These are phyloP conservation scores for Rhinogobius similis DNA, from an alignment of 2,113 vertebrate genomes.

Conservation along the genomic window DNA sequence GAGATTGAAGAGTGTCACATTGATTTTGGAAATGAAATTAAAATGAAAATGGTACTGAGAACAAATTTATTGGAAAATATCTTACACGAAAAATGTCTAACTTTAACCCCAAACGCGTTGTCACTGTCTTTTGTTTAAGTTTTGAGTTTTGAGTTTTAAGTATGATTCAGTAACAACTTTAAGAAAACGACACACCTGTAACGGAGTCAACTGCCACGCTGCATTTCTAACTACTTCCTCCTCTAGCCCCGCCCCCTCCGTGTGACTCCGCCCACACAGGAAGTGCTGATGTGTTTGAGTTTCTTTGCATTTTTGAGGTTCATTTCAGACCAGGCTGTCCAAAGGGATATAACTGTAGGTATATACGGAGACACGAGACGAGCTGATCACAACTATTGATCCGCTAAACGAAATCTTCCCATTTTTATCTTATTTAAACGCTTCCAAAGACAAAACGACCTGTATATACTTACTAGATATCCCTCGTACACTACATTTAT, in stretches of 20 bases:
- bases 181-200: no score
- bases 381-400: conserved; percentile 23
- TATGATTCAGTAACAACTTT: no score
- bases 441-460: conserved; percentile 67
- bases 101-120: no score
- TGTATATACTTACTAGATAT: conserved; percentile 61
- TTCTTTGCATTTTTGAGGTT: conserved; percentile 33
- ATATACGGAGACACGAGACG: conserved; percentile 39
- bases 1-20: no score
- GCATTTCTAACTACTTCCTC: background rate
- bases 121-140: no score
- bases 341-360: conserved; percentile 68
- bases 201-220: background rate
- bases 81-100: no score
- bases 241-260: conserved; percentile 9
- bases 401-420: conserved; percentile 25
- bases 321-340: conserved; percentile 37
- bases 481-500: conserved; percentile 69
- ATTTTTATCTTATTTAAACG: conserved; percentile 38
- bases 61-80: no score
- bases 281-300: conserved; percentile 23
- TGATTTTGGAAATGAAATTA: no score
- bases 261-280: conserved; percentile 18
- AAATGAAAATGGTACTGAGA: no score
- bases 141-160: no score